These are phyloP conservation scores for Listrodromus nycthemerus DNA, from an alignment of 2,888 invertebrate species.

Conservation along the genomic window DNA sequence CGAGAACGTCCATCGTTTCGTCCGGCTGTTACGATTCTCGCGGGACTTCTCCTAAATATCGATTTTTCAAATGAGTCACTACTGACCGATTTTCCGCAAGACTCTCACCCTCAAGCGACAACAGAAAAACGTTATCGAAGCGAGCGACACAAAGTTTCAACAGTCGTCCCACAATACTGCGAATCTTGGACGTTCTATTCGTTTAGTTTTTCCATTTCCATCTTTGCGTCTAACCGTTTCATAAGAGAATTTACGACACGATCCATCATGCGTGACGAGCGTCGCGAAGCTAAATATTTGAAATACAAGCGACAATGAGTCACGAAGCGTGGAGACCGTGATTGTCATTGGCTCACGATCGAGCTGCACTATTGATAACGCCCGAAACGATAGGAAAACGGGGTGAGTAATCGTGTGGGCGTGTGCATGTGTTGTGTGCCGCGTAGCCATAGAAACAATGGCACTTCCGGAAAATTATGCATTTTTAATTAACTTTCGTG, in stretches of 20 bases:
- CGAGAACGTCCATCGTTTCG: background rate
- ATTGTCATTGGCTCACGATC: background rate
- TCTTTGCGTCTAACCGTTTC: background rate
- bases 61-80: background rate
- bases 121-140: background rate
- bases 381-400: background rate
- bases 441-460: background rate
- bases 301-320: background rate
- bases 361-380: background rate
- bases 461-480: background rate
- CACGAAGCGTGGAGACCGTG: background rate
- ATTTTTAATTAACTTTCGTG: background rate
- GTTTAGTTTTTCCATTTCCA: background rate
- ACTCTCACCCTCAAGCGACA: background rate
- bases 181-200: background rate
- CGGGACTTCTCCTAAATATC: background rate
- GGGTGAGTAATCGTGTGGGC: slow-evolving; percentile 3
- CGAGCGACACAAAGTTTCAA: background rate
- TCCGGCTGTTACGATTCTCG: background rate
- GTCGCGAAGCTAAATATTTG: background rate
- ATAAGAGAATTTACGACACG: background rate
- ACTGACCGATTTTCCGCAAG: background rate
- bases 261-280: background rate
- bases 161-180: background rate
- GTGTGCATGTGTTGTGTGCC: background rate